These are phyloP conservation scores for Chironomus riparius DNA, from an alignment of 2,888 invertebrate genomes.

Conservation along the genomic window DNA sequence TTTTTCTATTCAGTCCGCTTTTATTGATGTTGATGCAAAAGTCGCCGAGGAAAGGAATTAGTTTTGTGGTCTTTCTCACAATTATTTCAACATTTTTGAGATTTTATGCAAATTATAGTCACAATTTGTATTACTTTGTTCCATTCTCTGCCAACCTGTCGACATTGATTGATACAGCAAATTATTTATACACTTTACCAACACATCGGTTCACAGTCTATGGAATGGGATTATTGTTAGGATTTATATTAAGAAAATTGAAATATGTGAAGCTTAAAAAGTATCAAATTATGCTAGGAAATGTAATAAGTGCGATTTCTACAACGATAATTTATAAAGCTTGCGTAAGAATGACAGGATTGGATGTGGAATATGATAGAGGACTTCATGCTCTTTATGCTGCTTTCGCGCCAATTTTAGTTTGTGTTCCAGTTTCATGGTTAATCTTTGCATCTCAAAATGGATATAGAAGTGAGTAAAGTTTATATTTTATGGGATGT, in stretches of 20 bases:
- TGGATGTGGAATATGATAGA: slow-evolving; percentile 52
- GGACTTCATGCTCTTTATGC: slow-evolving; percentile 58
- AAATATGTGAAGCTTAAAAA: slow-evolving; percentile 40
- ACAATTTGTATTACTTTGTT: slow-evolving; percentile 55
- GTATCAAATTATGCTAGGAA: slow-evolving; percentile 46
- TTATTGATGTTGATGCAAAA: slow-evolving; percentile 51
- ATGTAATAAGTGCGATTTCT: slow-evolving; percentile 46
- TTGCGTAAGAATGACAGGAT: slow-evolving; percentile 55
- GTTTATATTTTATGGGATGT: background rate
- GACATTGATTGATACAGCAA: slow-evolving; percentile 57
- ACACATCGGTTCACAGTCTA: slow-evolving; percentile 58
- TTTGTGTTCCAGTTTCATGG: slow-evolving; percentile 59
- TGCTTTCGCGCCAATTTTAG: slow-evolving; percentile 59
- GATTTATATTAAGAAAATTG: slow-evolving; percentile 47
- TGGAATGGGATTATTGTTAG: slow-evolving; percentile 56
- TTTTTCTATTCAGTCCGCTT: slow-evolving; percentile 54
- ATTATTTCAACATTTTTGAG: slow-evolving; percentile 50
- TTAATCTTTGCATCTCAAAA: slow-evolving; percentile 54
- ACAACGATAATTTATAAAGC: slow-evolving; percentile 49
- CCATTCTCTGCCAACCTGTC: slow-evolving; percentile 58
- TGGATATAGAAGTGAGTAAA: slow-evolving; percentile 47
- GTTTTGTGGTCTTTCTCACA: slow-evolving; percentile 43
- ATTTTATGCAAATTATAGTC: slow-evolving; percentile 52
- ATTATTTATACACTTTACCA: slow-evolving; percentile 58
- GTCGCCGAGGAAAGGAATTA: slow-evolving; percentile 48